These are phyloP conservation scores for Gonatopus flavifemur DNA, from an alignment of 1,140 invertebrate species.

Conservation along the genomic window DNA sequence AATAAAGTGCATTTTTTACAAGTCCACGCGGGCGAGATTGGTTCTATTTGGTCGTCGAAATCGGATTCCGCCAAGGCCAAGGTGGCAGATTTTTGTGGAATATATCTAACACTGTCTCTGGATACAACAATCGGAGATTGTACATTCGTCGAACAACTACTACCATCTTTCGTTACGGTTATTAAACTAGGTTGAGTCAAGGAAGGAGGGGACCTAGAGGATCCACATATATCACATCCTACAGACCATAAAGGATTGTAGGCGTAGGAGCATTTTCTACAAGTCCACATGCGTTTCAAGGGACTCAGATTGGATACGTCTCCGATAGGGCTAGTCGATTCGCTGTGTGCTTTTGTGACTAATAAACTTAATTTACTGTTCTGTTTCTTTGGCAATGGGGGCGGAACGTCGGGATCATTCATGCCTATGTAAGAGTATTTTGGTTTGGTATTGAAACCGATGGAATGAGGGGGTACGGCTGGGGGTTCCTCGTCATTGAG, in stretches of 20 bases:
- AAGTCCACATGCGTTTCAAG: constrained; percentile 80
- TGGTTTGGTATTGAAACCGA: constrained; percentile 50
- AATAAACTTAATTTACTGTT: constrained; percentile 40
- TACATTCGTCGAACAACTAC: constrained; percentile 35
- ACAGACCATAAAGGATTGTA: constrained; percentile 80
- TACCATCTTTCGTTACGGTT: constrained; percentile 65
- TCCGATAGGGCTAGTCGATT: constrained; percentile 48
- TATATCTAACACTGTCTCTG: constrained; percentile 56
- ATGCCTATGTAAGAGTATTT: constrained; percentile 66
- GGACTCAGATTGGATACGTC: constrained; percentile 40
- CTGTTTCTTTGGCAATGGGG: constrained; percentile 54
- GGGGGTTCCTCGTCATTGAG: constrained; percentile 65
- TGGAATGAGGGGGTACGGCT: constrained; percentile 53
- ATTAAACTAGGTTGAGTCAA: constrained; percentile 69
- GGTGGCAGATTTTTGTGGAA: constrained; percentile 58
- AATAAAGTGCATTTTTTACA: constrained; percentile 86
- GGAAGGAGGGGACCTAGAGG: constrained; percentile 64
- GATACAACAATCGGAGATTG: constrained; percentile 51
- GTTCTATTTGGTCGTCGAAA: constrained; percentile 46
- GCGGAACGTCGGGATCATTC: constrained; percentile 57
- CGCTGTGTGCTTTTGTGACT: constrained; percentile 49
- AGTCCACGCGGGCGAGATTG: constrained; percentile 70
- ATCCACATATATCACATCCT: constrained; percentile 78
- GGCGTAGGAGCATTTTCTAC: constrained; percentile 82
- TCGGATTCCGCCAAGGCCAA: constrained; percentile 49